A percentile compares a stretch with the other conserved stretches of the same genome.
These are phyloP conservation scores for Enchytraeus crypticus DNA, from an alignment of 2,888 invertebrate species.

Conservation along the genomic window DNA sequence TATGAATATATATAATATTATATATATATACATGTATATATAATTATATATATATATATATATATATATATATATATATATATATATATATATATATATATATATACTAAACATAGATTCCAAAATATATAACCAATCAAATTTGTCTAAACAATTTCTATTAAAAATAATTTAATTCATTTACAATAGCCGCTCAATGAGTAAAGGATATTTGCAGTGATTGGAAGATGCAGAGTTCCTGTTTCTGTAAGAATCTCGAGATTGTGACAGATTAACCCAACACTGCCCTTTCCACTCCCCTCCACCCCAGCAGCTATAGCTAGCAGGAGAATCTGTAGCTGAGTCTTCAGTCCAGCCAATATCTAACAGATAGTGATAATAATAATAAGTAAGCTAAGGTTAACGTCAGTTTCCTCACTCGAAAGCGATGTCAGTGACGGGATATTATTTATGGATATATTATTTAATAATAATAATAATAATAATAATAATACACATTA, in stretches of 20 bases:
- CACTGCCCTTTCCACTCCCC: slow-evolving; percentile 38
- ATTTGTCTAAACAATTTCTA: no score
- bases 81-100: no score
- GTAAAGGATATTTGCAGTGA: slow-evolving; percentile 47
- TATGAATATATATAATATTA: neutral
- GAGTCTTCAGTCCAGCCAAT: slow-evolving; percentile 47
- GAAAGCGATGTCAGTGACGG: no score
- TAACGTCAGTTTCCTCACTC: no score
- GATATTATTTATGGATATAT: no score
- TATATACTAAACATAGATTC: no score
- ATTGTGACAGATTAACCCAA: slow-evolving; percentile 37
- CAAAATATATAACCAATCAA: no score
- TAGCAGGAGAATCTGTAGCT: slow-evolving; percentile 42
- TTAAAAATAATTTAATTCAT: no score
- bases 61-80: neutral
- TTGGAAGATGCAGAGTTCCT: slow-evolving; percentile 41
- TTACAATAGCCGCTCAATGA: no score
- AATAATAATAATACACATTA: no score
- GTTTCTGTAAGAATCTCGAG: slow-evolving; percentile 47
- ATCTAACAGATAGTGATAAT: slow-evolving; percentile 40
- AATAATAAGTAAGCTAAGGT: no score
- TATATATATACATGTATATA: neutral
- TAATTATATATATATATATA: neutral
- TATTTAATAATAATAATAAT: no score
- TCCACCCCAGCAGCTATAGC: slow-evolving; percentile 46